phyloP scores from a whole-genome alignment of 2,888 invertebrate genomes.

The Drosophila meridiana region DNA sequence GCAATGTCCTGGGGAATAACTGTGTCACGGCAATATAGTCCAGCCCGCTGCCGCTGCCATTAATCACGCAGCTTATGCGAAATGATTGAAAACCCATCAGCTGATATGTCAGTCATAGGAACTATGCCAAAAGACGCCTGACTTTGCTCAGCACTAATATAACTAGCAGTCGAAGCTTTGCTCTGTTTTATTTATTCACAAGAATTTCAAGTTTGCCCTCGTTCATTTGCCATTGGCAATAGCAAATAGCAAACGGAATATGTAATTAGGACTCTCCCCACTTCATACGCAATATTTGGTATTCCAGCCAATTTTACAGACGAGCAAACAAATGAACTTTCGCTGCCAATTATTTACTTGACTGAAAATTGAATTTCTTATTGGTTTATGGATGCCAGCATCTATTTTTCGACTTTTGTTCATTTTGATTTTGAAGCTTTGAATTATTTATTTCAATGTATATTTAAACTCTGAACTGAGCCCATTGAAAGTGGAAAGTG shows the following conservation, averaged over 20 bases:
- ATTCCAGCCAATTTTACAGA: constrained; percentile 41
- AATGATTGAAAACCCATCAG: constrained; percentile 70
- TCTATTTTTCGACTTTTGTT: constrained; percentile 1
- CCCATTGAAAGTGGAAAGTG: not conserved
- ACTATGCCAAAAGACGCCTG: not conserved
- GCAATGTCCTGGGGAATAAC: constrained; percentile 40
- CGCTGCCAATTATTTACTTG: constrained; percentile 27
- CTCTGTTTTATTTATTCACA: constrained; percentile 13
- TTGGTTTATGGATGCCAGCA: constrained; percentile 1
- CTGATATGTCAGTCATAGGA: constrained; percentile 12
- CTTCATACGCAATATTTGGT: constrained; percentile 14
- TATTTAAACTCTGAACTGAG: not conserved
- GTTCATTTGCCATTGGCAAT: constrained; percentile 18
- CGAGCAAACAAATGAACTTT: constrained; percentile 22
- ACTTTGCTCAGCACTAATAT: not conserved
- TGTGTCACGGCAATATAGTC: constrained; percentile 61
- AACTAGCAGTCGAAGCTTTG: not conserved
- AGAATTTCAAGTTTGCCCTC: constrained; percentile 2
- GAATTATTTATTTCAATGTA: not conserved
- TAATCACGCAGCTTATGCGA: constrained; percentile 70
- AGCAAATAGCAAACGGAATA: constrained; percentile 47
- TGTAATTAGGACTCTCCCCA: constrained; percentile 27
- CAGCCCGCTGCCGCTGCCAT: constrained; percentile 44
- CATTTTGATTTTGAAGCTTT: not conserved
- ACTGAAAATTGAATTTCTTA: constrained; percentile 13